These are phyloP conservation scores for Heteropelma amictum DNA, from an alignment of 2,888 invertebrate species.

Conservation along the genomic window DNA sequence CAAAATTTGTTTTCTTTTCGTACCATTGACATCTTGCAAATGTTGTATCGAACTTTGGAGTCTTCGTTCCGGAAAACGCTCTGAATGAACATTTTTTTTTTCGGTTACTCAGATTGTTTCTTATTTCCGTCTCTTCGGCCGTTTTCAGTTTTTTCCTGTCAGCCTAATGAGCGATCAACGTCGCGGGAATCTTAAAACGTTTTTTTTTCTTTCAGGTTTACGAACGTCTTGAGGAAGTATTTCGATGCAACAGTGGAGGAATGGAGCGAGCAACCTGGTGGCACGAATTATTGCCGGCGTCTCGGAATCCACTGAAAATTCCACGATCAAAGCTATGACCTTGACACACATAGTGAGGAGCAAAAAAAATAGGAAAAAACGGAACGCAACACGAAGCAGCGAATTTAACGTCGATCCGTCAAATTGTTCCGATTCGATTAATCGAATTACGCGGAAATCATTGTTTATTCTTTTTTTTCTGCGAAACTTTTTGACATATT, in stretches of 20 bases:
- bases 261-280: conserved; percentile 88
- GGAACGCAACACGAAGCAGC: background rate
- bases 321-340: conserved; percentile 69
- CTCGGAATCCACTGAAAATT: conserved; percentile 64
- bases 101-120: too few species aligned
- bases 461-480: background rate
- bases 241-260: conserved; percentile 85
- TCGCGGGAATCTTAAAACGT: background rate
- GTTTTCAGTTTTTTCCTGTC: background rate
- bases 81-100: background rate
- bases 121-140: too few species aligned
- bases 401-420: background rate
- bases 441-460: background rate
- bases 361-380: conserved; percentile 6
- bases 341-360: conserved; percentile 6
- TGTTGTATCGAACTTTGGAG: background rate
- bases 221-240: conserved; percentile 85
- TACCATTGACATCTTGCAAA: background rate
- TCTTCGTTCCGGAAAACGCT: background rate
- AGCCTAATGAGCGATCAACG: too few species aligned
- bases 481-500: conserved; percentile 2
- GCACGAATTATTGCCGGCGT: conserved; percentile 80
- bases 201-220: conserved; percentile 80
- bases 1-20: background rate
- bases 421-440: background rate